phyloP scores from a whole-genome alignment of 1,140 invertebrate genomes.

The Halyomorpha halys region DNA sequence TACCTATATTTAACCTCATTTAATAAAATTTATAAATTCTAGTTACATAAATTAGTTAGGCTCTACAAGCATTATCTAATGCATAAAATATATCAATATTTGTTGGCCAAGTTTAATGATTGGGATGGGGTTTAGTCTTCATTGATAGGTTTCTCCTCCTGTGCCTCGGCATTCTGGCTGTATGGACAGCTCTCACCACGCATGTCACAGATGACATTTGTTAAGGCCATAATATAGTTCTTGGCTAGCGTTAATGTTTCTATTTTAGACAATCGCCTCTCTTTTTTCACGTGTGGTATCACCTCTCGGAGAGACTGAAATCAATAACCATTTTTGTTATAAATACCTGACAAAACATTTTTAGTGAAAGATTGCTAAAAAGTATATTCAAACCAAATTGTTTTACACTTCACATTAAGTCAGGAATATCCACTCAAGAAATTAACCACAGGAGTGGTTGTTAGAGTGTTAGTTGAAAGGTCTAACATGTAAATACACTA shows the following conservation, averaged over 20 bases:
- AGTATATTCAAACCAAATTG: neutral
- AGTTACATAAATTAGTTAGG: neutral
- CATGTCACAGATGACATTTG: conserved; percentile 76
- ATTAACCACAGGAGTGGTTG: too few species aligned
- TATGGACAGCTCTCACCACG: conserved; percentile 56
- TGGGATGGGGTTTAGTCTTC: conserved; percentile 6
- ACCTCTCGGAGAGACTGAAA: conserved; percentile 66
- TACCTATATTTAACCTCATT: neutral
- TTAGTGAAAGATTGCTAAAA: neutral
- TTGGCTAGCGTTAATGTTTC: conserved; percentile 78
- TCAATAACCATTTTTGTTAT: neutral
- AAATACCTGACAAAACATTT: neutral
- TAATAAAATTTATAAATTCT: neutral
- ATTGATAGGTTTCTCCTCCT: neutral
- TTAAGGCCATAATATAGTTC: conserved; percentile 83
- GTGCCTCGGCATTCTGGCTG: conserved; percentile 19
- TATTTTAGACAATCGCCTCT: conserved; percentile 74
- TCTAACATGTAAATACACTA: too few species aligned
- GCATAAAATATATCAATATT: too few species aligned
- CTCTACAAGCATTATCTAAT: neutral
- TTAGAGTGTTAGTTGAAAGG: too few species aligned
- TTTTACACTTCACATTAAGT: too few species aligned
- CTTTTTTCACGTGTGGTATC: conserved; percentile 77
- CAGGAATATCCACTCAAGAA: neutral
- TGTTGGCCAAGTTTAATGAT: too few species aligned